Evolutionary conservation across 2,888 invertebrate species (phyloP).

Genomic region (Hydropsyche betteni): DNA sequence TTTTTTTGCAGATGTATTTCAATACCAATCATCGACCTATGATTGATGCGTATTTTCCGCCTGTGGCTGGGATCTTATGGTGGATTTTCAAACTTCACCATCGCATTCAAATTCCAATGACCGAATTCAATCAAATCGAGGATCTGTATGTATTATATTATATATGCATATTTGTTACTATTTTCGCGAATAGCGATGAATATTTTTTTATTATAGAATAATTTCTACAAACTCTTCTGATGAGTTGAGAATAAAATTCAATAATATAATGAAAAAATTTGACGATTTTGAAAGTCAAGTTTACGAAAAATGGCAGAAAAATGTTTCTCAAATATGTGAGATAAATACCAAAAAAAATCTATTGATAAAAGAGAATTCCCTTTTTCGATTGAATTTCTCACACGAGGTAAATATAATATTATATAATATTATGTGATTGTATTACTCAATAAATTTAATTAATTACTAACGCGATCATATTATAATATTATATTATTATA

Average conservation of each 20-base stretch:
- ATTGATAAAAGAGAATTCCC: conserved; percentile 66
- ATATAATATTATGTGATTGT: background rate
- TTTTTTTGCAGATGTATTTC: conserved; percentile 18
- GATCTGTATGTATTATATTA: conserved; percentile 65
- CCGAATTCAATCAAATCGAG: conserved; percentile 71
- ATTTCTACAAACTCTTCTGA: background rate
- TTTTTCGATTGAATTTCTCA: conserved; percentile 74
- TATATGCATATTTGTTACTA: conserved; percentile 8
- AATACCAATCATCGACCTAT: conserved; percentile 53
- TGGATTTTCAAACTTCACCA: conserved; percentile 75
- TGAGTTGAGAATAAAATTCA: conserved; percentile 65
- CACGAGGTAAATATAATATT: conserved; percentile 61
- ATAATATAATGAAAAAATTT: conserved; percentile 74
- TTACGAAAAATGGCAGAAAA: conserved; percentile 74
- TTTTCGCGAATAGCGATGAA: background rate
- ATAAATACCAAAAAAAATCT: conserved; percentile 70
- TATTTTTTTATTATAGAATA: conserved; percentile 4
- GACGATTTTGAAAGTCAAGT: conserved; percentile 69
- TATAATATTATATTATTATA: conserved; percentile 57
- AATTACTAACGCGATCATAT: background rate
- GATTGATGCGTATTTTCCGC: conserved; percentile 77
- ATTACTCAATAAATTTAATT: background rate
- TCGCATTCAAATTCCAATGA: conserved; percentile 68
- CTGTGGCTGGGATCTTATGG: conserved; percentile 77
- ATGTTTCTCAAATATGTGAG: conserved; percentile 72